Conservation (phyloP, 2,113 vertebrate genomes). For the Takifugu flavidus region DNA sequence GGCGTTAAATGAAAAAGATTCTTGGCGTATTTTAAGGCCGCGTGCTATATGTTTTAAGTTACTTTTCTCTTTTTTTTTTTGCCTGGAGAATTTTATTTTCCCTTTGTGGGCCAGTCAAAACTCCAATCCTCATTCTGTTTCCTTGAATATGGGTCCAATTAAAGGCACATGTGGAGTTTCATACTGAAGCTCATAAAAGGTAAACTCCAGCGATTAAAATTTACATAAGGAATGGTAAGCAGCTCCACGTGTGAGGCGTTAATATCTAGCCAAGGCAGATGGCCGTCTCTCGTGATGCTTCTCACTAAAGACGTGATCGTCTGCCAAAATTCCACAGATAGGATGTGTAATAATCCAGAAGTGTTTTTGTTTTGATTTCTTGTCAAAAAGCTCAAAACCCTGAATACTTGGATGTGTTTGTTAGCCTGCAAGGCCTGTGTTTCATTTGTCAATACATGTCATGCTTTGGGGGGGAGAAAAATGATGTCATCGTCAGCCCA, state of each 20-base stretch:
- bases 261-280: slow-evolving; percentile 62
- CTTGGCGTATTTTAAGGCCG: slow-evolving; percentile 48
- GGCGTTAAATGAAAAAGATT: slow-evolving; percentile 31
- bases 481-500: neutral
- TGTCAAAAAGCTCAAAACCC: slow-evolving; percentile 1
- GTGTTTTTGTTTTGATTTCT: neutral
- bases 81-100: slow-evolving; percentile 52
- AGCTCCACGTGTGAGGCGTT: slow-evolving; percentile 57
- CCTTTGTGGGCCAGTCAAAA: slow-evolving; percentile 60
- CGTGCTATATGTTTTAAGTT: slow-evolving; percentile 28
- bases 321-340: slow-evolving; percentile 9
- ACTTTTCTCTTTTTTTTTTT: slow-evolving; percentile 10
- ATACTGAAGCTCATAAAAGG: slow-evolving; percentile 65
- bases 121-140: slow-evolving; percentile 55
- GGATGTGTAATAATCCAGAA: neutral
- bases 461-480: slow-evolving; percentile 17
- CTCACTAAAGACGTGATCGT: slow-evolving; percentile 22
- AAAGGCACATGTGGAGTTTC: slow-evolving; percentile 73
- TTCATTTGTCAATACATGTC: neutral
- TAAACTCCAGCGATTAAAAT: slow-evolving; percentile 59
- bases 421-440: neutral
- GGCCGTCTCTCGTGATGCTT: slow-evolving; percentile 33
- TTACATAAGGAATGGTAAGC: slow-evolving; percentile 68
- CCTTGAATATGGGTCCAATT: slow-evolving; percentile 69
- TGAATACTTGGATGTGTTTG: slow-evolving; percentile 8